Conservation (phyloP, 1,140 invertebrate genomes). For the Drosophila malerkotliana region DNA sequence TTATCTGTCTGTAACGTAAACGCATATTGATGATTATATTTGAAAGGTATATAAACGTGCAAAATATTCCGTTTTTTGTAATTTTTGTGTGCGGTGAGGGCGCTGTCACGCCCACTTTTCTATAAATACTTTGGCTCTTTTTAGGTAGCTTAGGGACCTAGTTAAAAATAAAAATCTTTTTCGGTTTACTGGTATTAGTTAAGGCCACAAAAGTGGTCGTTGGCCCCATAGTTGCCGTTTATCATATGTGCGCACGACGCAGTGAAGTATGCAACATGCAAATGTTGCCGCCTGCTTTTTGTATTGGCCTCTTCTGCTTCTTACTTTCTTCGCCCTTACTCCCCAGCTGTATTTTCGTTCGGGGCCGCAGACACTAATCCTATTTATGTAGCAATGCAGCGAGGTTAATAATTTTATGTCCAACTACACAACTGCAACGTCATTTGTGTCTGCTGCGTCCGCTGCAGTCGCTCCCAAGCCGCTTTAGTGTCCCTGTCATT, state of each 20-base stretch:
- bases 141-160: no score
- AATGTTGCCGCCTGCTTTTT: constrained; percentile 40
- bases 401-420: constrained; percentile 83
- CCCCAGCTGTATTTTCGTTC: constrained; percentile 33
- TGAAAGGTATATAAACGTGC: no score
- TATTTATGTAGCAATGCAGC: constrained; percentile 82
- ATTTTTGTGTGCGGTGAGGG: no score
- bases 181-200: no score
- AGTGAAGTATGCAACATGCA: constrained; percentile 79
- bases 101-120: no score
- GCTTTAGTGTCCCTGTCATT: constrained; percentile 18
- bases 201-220: no score
- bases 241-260: constrained; percentile 71
- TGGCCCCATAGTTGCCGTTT: constrained; percentile 51
- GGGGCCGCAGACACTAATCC: constrained; percentile 80
- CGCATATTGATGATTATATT: no score
- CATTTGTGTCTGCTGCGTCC: constrained; percentile 32
- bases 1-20: no score
- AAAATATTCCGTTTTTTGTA: no score
- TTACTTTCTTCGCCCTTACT: constrained; percentile 6
- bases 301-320: constrained; percentile 29
- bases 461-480: constrained; percentile 55
- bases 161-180: no score
- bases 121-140: no score
- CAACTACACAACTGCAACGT: constrained; percentile 57